These are phyloP conservation scores for Enteromius viviparus DNA, from an alignment of 2,797 vertebrate species.

Conservation along the genomic window DNA sequence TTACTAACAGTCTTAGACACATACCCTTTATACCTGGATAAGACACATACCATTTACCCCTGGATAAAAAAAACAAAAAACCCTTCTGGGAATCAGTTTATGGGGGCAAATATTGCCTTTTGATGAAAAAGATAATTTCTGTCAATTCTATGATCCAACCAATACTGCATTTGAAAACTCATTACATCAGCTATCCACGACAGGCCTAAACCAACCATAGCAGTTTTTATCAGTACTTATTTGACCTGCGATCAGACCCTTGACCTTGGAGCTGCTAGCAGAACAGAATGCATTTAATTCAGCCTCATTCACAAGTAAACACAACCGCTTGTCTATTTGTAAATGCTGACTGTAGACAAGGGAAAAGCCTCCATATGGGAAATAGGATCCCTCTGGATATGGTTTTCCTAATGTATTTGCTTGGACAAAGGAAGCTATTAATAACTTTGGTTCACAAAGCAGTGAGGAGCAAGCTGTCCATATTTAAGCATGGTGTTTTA, in stretches of 20 bases:
- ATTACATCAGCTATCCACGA: neutral
- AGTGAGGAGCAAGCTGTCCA: conserved; percentile 6
- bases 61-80: neutral
- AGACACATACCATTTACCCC: neutral
- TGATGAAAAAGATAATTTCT: neutral
- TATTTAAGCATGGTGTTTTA: neutral
- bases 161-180: neutral
- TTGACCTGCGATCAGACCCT: neutral
- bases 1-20: neutral
- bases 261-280: neutral
- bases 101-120: neutral
- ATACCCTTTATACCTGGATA: too few species aligned
- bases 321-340: neutral
- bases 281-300: neutral
- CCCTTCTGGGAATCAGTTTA: neutral
- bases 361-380: conserved; percentile 8
- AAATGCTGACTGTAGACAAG: neutral
- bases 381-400: conserved; percentile 19
- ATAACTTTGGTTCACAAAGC: conserved; percentile 1
- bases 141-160: neutral
- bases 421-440: conserved; percentile 30
- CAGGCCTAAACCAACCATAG: neutral
- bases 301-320: neutral
- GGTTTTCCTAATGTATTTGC: conserved; percentile 31
- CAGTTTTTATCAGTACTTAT: neutral